Percentiles rank a stretch among this genome's conserved stretches.
Conservation (phyloP, 2,113 vertebrate species). For the Microtus montanus region DNA sequence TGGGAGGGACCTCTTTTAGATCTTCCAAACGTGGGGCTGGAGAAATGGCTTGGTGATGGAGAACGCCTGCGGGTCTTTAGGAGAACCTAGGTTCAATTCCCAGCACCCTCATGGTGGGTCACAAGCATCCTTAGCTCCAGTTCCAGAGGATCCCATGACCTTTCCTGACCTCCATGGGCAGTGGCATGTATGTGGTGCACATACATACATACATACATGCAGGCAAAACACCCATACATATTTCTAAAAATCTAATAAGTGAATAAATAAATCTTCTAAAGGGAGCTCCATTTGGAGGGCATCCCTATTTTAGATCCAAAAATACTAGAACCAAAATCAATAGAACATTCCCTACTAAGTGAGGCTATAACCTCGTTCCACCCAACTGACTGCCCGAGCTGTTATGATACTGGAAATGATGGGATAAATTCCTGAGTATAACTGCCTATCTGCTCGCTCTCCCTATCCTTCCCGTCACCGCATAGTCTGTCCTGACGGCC, state of each 20-base stretch:
- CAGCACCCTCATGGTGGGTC: background rate
- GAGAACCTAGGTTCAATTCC: background rate
- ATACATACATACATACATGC: background rate
- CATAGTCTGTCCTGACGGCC: background rate
- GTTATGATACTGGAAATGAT: background rate
- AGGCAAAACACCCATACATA: background rate
- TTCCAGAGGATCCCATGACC: background rate
- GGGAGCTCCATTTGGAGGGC: background rate
- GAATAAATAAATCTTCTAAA: background rate
- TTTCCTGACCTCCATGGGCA: background rate
- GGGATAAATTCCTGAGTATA: background rate
- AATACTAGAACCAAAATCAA: background rate
- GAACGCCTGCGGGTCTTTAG: background rate
- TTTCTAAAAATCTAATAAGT: background rate
- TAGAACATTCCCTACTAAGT: background rate
- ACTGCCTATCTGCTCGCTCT: background rate
- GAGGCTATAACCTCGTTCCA: background rate
- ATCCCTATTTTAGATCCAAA: background rate
- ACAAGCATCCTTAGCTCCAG: background rate
- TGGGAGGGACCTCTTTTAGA: background rate
- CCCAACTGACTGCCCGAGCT: background rate
- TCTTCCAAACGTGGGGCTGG: background rate
- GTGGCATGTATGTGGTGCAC: too few relatives aligned
- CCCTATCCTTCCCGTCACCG: background rate
- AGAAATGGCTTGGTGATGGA: background rate